These are phyloP conservation scores for Lerema accius DNA, from an alignment of 1,140 invertebrate genomes.

Conservation along the genomic window DNA sequence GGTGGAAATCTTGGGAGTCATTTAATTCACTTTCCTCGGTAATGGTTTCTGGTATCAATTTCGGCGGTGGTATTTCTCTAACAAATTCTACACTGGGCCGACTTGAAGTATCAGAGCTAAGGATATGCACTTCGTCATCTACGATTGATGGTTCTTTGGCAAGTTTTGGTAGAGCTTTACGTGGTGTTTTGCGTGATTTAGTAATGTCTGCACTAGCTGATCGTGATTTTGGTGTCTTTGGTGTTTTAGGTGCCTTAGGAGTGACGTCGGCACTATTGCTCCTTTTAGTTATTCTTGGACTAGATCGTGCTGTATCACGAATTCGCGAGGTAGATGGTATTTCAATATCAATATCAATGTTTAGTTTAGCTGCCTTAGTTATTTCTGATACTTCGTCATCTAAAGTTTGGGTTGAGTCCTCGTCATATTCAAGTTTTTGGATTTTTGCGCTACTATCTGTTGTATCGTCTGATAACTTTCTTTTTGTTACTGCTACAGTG, in stretches of 20 bases:
- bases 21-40: conserved; percentile 62
- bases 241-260: conserved; percentile 50
- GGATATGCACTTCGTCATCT: conserved; percentile 36
- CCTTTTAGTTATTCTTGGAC: conserved; percentile 63
- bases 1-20: conserved; percentile 71
- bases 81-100: conserved; percentile 61
- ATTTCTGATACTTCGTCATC: conserved; percentile 74
- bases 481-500: conserved; percentile 40
- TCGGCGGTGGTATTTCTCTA: conserved; percentile 51
- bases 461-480: conserved; percentile 63
- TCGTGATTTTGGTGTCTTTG: conserved; percentile 63
- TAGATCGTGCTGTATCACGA: conserved; percentile 55
- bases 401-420: conserved; percentile 57
- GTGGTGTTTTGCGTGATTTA: conserved; percentile 53
- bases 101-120: conserved; percentile 42
- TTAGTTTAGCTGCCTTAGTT: conserved; percentile 50
- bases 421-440: conserved; percentile 58
- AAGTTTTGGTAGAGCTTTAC: conserved; percentile 43
- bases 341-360: conserved; percentile 51
- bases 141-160: conserved; percentile 39
- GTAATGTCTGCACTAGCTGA: conserved; percentile 67
- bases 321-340: conserved; percentile 61
- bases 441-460: conserved; percentile 56
- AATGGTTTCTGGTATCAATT: conserved; percentile 57
- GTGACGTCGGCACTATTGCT: conserved; percentile 63